Evolutionary conservation across 2,888 invertebrate genomes (phyloP).

Genomic region (Nephrotoma guestfalica): DNA sequence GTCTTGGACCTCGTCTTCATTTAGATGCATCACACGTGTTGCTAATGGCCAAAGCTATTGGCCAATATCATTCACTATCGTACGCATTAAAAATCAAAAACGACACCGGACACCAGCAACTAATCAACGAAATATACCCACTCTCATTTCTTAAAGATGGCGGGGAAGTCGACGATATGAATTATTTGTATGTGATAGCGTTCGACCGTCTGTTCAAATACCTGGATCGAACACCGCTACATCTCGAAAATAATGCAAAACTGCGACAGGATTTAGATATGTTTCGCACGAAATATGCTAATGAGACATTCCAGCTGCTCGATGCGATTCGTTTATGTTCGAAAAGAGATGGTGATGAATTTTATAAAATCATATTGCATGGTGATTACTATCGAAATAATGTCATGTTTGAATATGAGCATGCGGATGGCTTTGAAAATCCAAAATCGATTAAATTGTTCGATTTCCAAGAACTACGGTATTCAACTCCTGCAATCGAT

Average conservation of each 20-base stretch:
- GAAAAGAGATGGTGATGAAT: constrained; percentile 16
- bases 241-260: background rate
- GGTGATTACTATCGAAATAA: constrained; percentile 32
- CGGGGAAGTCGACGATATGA: constrained; percentile 13
- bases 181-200: constrained; percentile 20
- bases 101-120: constrained; percentile 17
- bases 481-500: constrained; percentile 24
- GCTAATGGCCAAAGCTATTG: constrained; percentile 21
- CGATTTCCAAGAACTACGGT: constrained; percentile 30
- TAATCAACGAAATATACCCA: constrained; percentile 19
- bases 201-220: constrained; percentile 27
- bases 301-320: constrained; percentile 20
- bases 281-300: constrained; percentile 20
- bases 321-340: constrained; percentile 20
- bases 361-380: constrained; percentile 24
- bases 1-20: constrained; percentile 22
- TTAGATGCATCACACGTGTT: constrained; percentile 22
- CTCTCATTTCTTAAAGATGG: constrained; percentile 18
- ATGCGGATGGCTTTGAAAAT: constrained; percentile 8
- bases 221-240: constrained; percentile 16
- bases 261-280: constrained; percentile 17
- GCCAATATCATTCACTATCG: constrained; percentile 24
- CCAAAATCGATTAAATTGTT: constrained; percentile 23
- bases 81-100: constrained; percentile 22
- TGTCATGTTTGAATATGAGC: constrained; percentile 25